Base-by-base conservation (phyloP, 2,797 vertebrate species). In the Dendrocincla fuliginosa region DNA sequence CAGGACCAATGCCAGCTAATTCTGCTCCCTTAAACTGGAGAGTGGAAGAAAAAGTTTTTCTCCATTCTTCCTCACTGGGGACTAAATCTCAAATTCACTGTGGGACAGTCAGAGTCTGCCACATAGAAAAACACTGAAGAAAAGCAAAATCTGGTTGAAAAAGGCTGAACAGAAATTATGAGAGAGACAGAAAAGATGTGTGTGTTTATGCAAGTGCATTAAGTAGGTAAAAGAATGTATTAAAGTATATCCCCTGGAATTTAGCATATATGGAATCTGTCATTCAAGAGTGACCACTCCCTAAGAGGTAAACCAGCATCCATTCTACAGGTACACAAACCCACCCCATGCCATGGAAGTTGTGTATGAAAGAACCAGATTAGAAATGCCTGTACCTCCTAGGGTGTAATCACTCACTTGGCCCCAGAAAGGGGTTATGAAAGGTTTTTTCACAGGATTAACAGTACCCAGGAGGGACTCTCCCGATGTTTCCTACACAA, bases 31-130 rank as follows among this genome's bases (percentile, higher is more conserved):
- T 56, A 67, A 35, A 87, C 4, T 73, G 82, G 42, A 83, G 80
- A 84, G 50, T 24, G 28, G 47, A 95, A 97, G 74, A 89, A 90
- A 50, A 52, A 28, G 13, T n/a, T 79, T 91, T 49, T 52, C 57
- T 87, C 57, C 11, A 2, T 55, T 91, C 42, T 55, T 91, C 50
- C n/a, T 76, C 63, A 49, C 0, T 53, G 59, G 37, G 24, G 11
- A 82, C 32, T 84, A 56, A 67, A 59, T 84, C 27, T 90, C 35
- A 84, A 86, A 86, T 86, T 37, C 71, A 71, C 27, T 67, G 55
- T 30, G 24, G 71, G 61, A 83, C 46, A 63, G 63, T 37, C 12
- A 14, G 39, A 74, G 16, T 25, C 33, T 28, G 57, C 17, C 4
- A 16, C 2, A 64, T 11, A 33, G 69, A 70, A 94, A 87, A 85